These are phyloP conservation scores for Epizoanthus stellaris DNA, from an alignment of 92 coral and sea anemone genomes.

Conservation along the genomic window DNA sequence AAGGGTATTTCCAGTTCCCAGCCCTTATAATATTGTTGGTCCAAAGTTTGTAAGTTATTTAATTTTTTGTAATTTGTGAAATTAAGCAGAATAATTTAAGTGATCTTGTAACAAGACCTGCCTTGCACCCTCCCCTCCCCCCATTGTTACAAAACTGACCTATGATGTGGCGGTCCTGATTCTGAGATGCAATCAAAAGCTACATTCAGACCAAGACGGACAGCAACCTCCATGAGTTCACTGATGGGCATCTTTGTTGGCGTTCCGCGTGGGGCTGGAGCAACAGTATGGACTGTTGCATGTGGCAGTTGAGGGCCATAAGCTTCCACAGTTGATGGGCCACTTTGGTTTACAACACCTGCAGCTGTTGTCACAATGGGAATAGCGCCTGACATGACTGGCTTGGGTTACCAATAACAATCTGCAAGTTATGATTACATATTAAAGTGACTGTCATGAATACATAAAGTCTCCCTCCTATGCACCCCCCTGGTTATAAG, in stretches of 20 bases:
- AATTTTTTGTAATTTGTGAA: too few relatives aligned
- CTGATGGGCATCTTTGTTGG: slow-evolving; percentile 71
- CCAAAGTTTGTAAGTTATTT: too few relatives aligned
- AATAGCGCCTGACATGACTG: slow-evolving; percentile 52
- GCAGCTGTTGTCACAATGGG: slow-evolving; percentile 25
- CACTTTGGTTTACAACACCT: slow-evolving; percentile 18
- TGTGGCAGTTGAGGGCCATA: slow-evolving; percentile 67
- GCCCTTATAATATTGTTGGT: too few relatives aligned
- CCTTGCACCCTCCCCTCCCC: too few relatives aligned
- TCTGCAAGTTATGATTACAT: background rate
- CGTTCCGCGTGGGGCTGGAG: slow-evolving; percentile 28
- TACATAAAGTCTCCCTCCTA: too few relatives aligned
- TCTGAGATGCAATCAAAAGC: slow-evolving; percentile 62
- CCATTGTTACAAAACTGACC: background rate
- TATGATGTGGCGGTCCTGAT: slow-evolving; percentile 68
- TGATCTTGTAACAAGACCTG: too few relatives aligned
- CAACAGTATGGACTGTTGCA: slow-evolving; percentile 31
- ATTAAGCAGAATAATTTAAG: too few relatives aligned
- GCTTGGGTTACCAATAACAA: background rate
- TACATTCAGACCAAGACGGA: slow-evolving; percentile 74
- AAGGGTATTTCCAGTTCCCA: too few relatives aligned
- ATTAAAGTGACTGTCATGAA: too few relatives aligned
- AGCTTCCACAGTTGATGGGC: slow-evolving; percentile 32
- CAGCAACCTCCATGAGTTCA: slow-evolving; percentile 75
- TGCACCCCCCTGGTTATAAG: too few relatives aligned